phyloP scores from a whole-genome alignment of 2,797 vertebrate genomes.

The Rhinogobio ventralis region DNA sequence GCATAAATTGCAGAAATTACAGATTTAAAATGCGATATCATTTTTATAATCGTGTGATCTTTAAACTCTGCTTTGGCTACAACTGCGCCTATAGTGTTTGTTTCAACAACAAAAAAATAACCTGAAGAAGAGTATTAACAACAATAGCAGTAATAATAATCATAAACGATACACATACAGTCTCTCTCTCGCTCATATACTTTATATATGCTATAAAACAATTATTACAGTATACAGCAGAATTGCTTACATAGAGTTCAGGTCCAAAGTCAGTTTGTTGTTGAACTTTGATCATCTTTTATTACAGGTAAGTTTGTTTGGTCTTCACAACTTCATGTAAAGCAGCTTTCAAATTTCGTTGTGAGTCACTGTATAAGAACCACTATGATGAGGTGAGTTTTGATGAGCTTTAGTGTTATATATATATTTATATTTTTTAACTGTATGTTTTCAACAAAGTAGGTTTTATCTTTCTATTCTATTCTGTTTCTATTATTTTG shows the following conservation, averaged over 20 bases:
- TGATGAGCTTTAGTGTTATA: neutral
- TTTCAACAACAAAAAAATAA: neutral
- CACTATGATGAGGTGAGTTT: slow-evolving; percentile 75
- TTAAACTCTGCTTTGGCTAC: neutral
- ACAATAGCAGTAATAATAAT: neutral
- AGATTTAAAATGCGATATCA: neutral
- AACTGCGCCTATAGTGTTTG: neutral
- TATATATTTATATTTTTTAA: too few species aligned
- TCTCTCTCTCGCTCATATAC: too few species aligned
- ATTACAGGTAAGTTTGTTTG: slow-evolving; percentile 53
- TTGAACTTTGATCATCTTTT: slow-evolving; percentile 68
- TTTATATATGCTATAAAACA: too few species aligned
- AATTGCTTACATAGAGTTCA: neutral
- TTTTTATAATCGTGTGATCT: neutral
- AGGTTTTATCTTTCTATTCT: neutral
- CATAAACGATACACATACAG: neutral
- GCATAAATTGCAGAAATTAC: neutral
- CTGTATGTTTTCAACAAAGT: neutral
- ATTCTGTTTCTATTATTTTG: neutral
- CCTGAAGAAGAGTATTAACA: neutral
- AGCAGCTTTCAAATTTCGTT: slow-evolving; percentile 18
- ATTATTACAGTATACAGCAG: too few species aligned
- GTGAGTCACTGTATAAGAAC: slow-evolving; percentile 49
- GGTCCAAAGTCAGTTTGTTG: slow-evolving; percentile 66
- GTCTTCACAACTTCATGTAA: neutral